A percentile compares a stretch with the other conserved stretches of the same genome.
Conservation (phyloP, 1,140 invertebrate genomes). For the Venustaconcha ellipsiformis region DNA sequence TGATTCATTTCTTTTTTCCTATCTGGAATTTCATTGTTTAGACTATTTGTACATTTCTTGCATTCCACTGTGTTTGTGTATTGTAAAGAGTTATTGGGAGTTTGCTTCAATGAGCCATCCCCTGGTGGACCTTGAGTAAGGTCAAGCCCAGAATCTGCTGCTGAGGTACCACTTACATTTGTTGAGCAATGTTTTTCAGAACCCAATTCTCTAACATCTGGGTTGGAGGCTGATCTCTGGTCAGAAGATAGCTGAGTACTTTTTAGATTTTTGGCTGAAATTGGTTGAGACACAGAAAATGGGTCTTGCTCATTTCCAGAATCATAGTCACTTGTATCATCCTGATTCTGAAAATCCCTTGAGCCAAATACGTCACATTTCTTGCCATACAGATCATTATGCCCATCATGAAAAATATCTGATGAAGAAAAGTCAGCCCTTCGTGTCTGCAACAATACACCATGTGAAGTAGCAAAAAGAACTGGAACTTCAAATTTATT, state of each 20-base stretch:
- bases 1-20: neutral
- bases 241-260: conserved; percentile 19
- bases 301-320: conserved; percentile 55
- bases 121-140: conserved; percentile 35
- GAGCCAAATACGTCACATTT: conserved; percentile 60
- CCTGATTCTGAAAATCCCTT: conserved; percentile 33
- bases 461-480: conserved; percentile 63
- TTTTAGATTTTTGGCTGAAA: conserved; percentile 36
- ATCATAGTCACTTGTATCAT: conserved; percentile 65
- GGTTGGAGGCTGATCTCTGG: conserved; percentile 39
- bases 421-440: conserved; percentile 35
- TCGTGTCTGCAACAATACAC: conserved; percentile 53
- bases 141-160: conserved; percentile 56
- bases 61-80: conserved; percentile 3
- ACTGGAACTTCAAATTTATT: conserved; percentile 55
- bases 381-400: conserved; percentile 39
- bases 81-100: neutral
- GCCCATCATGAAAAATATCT: conserved; percentile 29
- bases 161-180: conserved; percentile 30
- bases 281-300: conserved; percentile 53
- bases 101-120: conserved; percentile 6
- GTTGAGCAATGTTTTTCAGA: conserved; percentile 1
- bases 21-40: neutral
- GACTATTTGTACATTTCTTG: neutral
- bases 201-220: conserved; percentile 29